Conservation (phyloP, 2,113 vertebrate genomes). For the Toxotes chatareus region DNA sequence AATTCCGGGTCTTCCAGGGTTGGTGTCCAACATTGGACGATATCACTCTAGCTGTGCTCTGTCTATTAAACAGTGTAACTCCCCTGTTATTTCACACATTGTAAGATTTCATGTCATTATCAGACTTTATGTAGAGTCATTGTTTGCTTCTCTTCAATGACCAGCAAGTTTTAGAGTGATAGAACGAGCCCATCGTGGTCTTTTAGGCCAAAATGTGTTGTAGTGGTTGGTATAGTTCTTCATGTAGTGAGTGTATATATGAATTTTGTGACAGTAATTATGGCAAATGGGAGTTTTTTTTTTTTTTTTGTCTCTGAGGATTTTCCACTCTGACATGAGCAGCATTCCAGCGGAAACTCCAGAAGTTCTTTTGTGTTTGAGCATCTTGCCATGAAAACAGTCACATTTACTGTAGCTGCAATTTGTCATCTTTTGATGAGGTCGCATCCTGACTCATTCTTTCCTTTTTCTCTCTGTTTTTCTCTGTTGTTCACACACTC, state of each 20-base stretch:
- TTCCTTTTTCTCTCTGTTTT: constrained; percentile 40
- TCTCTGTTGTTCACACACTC: constrained; percentile 39
- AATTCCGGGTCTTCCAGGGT: background rate
- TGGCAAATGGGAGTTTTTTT: background rate
- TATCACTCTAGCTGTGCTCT: background rate
- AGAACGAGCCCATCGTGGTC: background rate
- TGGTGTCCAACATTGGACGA: background rate
- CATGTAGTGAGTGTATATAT: background rate
- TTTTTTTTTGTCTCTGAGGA: background rate
- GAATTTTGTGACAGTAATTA: background rate
- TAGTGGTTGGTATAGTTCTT: background rate
- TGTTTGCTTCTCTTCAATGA: background rate
- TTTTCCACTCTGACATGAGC: constrained; percentile 14
- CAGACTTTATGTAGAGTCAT: background rate
- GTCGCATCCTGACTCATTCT: constrained; percentile 63
- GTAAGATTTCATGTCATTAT: background rate
- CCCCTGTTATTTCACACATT: background rate
- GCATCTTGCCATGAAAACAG: constrained; percentile 29
- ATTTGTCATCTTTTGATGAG: constrained; percentile 58
- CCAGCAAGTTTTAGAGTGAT: background rate
- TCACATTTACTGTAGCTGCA: constrained; percentile 40
- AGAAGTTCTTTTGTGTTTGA: constrained; percentile 33
- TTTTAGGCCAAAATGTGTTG: background rate
- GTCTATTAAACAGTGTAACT: background rate
- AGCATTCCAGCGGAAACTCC: constrained; percentile 26